A percentile compares a stretch with the other conserved stretches of the same genome.
phyloP scores from a whole-genome alignment of 2,888 invertebrate genomes.

The Troides aeacus region DNA sequence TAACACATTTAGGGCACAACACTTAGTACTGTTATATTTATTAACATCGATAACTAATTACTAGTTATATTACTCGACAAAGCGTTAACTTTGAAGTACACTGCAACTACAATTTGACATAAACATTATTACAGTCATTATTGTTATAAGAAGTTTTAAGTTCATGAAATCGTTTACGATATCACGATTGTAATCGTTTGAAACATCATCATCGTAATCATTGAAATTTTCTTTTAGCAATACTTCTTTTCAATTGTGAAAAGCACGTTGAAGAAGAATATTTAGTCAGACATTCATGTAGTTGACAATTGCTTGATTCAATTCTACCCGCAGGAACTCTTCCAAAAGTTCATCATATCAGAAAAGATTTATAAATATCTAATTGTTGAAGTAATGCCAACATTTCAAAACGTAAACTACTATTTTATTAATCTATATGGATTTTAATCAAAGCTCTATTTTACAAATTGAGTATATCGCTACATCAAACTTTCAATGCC shows the following conservation, averaged over 20 bases:
- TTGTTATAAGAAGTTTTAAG: background rate
- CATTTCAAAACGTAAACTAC: too few species aligned
- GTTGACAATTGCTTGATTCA: too few species aligned
- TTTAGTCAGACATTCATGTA: too few species aligned
- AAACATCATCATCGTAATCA: too few species aligned
- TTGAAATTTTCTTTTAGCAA: background rate
- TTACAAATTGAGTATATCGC: background rate
- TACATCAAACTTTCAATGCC: constrained; percentile 1
- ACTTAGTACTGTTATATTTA: constrained; percentile 23
- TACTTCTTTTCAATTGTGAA: background rate
- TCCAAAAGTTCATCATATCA: too few species aligned
- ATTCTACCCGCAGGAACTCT: too few species aligned
- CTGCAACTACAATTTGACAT: background rate
- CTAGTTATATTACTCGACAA: constrained; percentile 10
- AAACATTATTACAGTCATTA: background rate
- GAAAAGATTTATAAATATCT: too few species aligned
- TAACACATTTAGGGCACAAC: constrained; percentile 16
- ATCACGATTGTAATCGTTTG: too few species aligned
- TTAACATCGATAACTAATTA: constrained; percentile 25
- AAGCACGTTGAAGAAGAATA: too few species aligned
- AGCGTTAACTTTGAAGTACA: constrained; percentile 5
- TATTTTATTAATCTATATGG: background rate
- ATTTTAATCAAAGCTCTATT: background rate
- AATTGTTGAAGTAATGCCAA: too few species aligned
- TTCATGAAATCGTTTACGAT: background rate